Percentiles rank a stretch among this genome's conserved stretches.
phyloP scores from a whole-genome alignment of 2,797 vertebrate genomes.

The Chaetophractus vellerosus region DNA sequence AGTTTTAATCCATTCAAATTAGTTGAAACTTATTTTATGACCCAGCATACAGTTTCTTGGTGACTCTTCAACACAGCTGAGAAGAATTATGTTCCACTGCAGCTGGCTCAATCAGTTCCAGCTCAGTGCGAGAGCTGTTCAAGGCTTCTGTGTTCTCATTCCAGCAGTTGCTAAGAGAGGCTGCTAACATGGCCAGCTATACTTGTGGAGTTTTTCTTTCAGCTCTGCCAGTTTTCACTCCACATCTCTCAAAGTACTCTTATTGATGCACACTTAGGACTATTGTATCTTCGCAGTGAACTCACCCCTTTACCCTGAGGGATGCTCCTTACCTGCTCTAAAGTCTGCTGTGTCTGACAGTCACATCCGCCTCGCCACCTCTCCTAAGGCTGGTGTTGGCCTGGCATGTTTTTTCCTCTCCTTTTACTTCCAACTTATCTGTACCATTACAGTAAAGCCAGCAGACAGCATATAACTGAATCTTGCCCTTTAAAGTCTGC shows the following conservation, averaged over 20 bases:
- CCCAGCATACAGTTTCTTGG: background rate
- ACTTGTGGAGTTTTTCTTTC: background rate
- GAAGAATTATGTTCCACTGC: background rate
- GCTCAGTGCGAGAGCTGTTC: background rate
- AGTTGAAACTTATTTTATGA: background rate
- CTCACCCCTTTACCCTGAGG: background rate
- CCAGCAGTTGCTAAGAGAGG: background rate
- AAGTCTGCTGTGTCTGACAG: background rate
- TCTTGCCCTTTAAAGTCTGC: background rate
- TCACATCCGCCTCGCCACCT: background rate
- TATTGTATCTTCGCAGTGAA: background rate
- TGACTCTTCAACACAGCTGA: background rate
- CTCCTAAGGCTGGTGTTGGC: background rate
- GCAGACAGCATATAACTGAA: background rate
- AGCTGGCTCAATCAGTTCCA: background rate
- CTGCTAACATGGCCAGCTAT: background rate
- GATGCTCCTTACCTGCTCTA: background rate
- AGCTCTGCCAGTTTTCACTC: background rate
- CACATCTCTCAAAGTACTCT: too few species aligned
- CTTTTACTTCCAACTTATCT: background rate
- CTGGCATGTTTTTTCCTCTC: background rate
- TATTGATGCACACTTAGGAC: background rate
- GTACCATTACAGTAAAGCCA: background rate
- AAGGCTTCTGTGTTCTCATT: background rate
- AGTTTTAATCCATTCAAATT: background rate